Percentiles rank a stretch among this genome's conserved stretches.
These are phyloP conservation scores for Riptortus pedestris DNA, from an alignment of 1,140 invertebrate species.

Conservation along the genomic window DNA sequence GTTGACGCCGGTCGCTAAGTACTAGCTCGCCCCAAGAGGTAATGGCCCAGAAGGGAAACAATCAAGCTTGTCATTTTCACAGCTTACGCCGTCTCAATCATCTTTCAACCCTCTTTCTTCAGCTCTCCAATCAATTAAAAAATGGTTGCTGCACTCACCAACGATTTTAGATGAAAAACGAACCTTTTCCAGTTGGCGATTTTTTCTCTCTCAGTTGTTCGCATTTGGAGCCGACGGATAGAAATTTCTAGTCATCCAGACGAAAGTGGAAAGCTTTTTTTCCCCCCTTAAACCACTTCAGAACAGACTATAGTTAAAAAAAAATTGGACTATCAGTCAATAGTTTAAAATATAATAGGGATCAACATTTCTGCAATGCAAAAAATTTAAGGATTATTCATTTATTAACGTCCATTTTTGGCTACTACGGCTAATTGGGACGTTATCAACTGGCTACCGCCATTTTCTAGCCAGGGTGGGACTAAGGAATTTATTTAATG, in stretches of 20 bases:
- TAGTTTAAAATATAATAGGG: too few relatives aligned
- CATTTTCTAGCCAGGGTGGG: too few relatives aligned
- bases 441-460: too few relatives aligned
- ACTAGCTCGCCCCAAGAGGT: neutral
- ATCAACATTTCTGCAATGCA: too few relatives aligned
- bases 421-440: too few relatives aligned
- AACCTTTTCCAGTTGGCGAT: neutral
- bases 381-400: too few relatives aligned
- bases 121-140: slow-evolving; percentile 8
- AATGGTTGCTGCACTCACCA: neutral
- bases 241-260: slow-evolving; percentile 2
- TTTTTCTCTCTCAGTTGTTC: neutral
- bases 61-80: slow-evolving; percentile 8
- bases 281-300: neutral
- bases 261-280: neutral
- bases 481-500: too few relatives aligned
- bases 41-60: slow-evolving; percentile 4
- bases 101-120: neutral
- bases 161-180: too few relatives aligned
- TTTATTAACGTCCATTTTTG: too few relatives aligned
- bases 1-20: slow-evolving; percentile 7
- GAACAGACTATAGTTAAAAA: too few relatives aligned
- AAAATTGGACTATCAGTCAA: too few relatives aligned
- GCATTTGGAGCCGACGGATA: neutral
- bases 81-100: neutral